phyloP scores from a whole-genome alignment of 2,797 vertebrate species.

The Gobio occitaniae region DNA sequence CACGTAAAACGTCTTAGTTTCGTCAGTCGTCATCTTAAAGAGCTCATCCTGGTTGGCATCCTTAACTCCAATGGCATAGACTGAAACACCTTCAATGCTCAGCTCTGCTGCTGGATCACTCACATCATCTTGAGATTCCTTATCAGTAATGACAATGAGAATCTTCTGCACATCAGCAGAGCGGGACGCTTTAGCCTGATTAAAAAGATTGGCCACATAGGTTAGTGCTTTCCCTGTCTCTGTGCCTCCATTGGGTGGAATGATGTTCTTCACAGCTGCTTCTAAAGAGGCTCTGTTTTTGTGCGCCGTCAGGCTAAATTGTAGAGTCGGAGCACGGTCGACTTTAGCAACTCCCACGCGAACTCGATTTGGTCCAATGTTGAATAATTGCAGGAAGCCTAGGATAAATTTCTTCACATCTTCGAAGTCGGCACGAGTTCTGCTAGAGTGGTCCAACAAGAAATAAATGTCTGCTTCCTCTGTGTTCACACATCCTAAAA shows the following conservation, averaged over 20 bases:
- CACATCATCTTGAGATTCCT: constrained; percentile 79
- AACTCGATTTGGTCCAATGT: constrained; percentile 75
- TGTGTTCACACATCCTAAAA: constrained; percentile 80
- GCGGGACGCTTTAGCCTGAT: constrained; percentile 63
- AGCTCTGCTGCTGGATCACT: constrained; percentile 72
- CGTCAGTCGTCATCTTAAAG: constrained; percentile 72
- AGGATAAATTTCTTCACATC: constrained; percentile 86
- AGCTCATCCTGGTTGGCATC: constrained; percentile 71
- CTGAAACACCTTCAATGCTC: constrained; percentile 68
- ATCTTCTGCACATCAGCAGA: constrained; percentile 69
- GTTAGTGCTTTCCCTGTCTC: constrained; percentile 77
- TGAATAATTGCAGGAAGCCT: constrained; percentile 77
- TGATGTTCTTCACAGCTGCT: constrained; percentile 74
- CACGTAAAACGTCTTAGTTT: constrained; percentile 78
- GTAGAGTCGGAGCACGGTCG: constrained; percentile 60
- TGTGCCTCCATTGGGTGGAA: constrained; percentile 76
- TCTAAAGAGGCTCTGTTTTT: constrained; percentile 62
- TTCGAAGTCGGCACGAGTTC: constrained; percentile 77
- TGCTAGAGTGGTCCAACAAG: constrained; percentile 85
- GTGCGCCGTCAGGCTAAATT: constrained; percentile 75
- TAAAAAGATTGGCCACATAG: constrained; percentile 75
- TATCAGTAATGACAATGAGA: constrained; percentile 86
- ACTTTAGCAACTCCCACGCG: constrained; percentile 83
- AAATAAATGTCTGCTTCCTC: constrained; percentile 90
- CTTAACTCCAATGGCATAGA: constrained; percentile 85